Conservation (phyloP, 64 coral and sea anemone genomes). For the Montipora foliosa region DNA sequence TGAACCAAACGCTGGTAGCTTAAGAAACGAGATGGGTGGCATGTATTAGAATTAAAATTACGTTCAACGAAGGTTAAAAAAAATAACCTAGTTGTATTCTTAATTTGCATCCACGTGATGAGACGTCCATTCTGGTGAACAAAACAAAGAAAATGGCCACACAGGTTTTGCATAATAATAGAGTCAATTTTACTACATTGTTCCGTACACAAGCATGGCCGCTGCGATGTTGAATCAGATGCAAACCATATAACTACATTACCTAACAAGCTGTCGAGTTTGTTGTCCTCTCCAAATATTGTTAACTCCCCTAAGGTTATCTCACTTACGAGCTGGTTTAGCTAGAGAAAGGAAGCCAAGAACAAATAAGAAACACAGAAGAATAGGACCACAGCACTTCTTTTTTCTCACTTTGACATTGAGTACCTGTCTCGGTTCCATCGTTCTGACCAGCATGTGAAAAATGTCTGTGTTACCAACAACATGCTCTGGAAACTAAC, state of each 20-base stretch:
- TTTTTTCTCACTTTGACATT: neutral
- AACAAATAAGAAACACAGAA: neutral
- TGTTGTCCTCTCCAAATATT: constrained; percentile 91
- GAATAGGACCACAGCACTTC: neutral
- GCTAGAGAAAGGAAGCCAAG: constrained; percentile 21
- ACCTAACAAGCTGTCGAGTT: constrained; percentile 89
- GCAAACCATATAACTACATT: neutral
- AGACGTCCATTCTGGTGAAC: too few species aligned
- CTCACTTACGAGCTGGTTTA: constrained; percentile 90
- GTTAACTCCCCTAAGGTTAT: constrained; percentile 91
- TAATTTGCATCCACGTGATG: too few species aligned
- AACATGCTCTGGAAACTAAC: constrained; percentile 91
- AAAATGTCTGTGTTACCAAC: constrained; percentile 89
- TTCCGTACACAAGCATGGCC: too few species aligned
- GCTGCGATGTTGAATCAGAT: neutral
- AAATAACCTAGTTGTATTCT: too few species aligned
- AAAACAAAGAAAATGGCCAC: too few species aligned
- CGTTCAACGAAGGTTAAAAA: too few species aligned
- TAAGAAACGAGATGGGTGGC: too few species aligned
- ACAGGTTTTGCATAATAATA: too few species aligned
- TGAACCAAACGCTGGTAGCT: too few species aligned
- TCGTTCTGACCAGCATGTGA: constrained; percentile 89
- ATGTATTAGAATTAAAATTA: too few species aligned
- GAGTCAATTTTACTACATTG: too few species aligned
- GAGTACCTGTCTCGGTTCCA: constrained; percentile 91